Conservation (phyloP, 2,797 vertebrate genomes). For the Australoheros facetus region DNA sequence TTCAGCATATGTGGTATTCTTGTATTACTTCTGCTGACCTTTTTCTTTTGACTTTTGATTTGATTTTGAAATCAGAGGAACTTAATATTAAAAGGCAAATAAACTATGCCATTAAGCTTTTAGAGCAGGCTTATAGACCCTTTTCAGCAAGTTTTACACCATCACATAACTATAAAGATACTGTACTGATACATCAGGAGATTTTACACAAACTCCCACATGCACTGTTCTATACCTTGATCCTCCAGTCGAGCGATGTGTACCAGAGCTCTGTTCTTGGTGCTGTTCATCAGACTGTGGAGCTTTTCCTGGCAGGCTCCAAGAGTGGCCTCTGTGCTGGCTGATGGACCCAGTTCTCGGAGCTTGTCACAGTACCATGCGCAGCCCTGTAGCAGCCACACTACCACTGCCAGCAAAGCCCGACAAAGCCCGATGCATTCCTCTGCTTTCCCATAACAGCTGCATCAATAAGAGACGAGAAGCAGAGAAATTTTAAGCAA, state of each 20-base stretch:
- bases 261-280: constrained; percentile 93
- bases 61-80: neutral
- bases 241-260: constrained; percentile 96
- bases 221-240: constrained; percentile 76
- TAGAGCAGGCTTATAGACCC: neutral
- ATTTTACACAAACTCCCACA: neutral
- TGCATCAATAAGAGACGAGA: constrained; percentile 53
- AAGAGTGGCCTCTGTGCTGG: constrained; percentile 84
- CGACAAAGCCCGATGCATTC: constrained; percentile 96
- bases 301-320: constrained; percentile 90
- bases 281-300: constrained; percentile 84
- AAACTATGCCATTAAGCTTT: neutral
- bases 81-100: neutral
- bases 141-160: neutral
- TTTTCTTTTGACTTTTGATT: too few relatives aligned
- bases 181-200: neutral
- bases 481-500: neutral
- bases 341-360: constrained; percentile 81
- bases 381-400: constrained; percentile 94
- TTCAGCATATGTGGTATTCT: neutral
- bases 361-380: constrained; percentile 88
- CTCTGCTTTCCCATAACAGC: constrained; percentile 96
- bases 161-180: neutral
- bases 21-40: neutral
- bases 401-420: constrained; percentile 87